phyloP scores from a whole-genome alignment of 37 sponge, comb jelly and placozoan genomes.

The Aphrocallistes beatrix region DNA sequence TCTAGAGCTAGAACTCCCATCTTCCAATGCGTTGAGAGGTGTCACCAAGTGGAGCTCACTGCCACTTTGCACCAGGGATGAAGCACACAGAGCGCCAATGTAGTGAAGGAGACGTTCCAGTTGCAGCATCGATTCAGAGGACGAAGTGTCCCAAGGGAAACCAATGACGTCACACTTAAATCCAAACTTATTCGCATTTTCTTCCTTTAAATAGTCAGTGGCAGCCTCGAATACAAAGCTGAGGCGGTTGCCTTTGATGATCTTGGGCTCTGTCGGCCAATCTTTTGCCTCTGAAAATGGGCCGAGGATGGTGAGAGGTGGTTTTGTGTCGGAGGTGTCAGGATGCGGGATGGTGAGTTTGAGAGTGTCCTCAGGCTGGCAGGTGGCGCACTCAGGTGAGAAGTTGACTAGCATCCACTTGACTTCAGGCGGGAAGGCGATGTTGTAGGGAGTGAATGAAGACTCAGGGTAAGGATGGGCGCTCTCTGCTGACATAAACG shows the following conservation, averaged over 20 bases:
- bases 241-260: slow-evolving; percentile 53
- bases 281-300: not conserved
- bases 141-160: slow-evolving; percentile 52
- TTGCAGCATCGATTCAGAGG: not conserved
- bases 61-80: not conserved
- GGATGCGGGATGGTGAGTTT: slow-evolving; percentile 17
- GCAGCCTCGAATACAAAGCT: slow-evolving; percentile 58
- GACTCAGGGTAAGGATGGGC: not conserved
- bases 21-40: not conserved
- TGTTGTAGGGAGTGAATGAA: not conserved
- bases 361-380: slow-evolving; percentile 15
- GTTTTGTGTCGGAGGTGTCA: not conserved
- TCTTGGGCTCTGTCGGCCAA: not conserved
- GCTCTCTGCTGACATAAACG: slow-evolving; percentile 10
- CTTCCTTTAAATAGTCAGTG: slow-evolving; percentile 85
- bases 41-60: not conserved
- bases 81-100: not conserved
- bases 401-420: slow-evolving; percentile 19
- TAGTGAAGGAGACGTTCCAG: not conserved
- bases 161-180: slow-evolving; percentile 77
- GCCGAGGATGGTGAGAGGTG: not conserved
- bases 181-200: slow-evolving; percentile 64
- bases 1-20: not conserved
- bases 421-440: not conserved
- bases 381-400: slow-evolving; percentile 17